phyloP scores from a whole-genome alignment of 2,113 vertebrate genomes.

The Oxyura jamaicensis region DNA sequence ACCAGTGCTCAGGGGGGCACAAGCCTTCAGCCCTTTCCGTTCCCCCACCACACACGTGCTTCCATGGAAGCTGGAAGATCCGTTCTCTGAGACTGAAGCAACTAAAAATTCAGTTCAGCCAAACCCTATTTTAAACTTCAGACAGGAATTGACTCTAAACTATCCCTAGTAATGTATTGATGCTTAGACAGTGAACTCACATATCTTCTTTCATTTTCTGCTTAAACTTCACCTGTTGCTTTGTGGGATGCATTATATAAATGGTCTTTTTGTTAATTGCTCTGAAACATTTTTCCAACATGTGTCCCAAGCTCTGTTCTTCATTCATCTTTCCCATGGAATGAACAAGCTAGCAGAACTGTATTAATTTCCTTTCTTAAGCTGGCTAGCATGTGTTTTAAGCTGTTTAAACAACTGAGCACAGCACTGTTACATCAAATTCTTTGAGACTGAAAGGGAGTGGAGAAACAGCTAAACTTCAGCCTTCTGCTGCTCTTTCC shows the following conservation, averaged over 20 bases:
- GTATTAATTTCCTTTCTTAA: constrained; percentile 25
- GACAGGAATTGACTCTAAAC: constrained; percentile 7
- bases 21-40: not conserved
- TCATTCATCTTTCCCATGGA: not conserved
- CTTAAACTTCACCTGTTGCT: constrained; percentile 50
- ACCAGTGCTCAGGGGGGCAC: rapidly evolving
- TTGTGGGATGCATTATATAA: constrained; percentile 4
- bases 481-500: not conserved
- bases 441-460: not conserved
- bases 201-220: constrained; percentile 45
- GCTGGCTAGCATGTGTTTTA: constrained; percentile 9
- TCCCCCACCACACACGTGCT: not conserved
- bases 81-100: not conserved
- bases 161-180: not conserved
- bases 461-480: constrained; percentile 17
- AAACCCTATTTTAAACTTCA: constrained; percentile 30
- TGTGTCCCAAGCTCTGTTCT: not conserved
- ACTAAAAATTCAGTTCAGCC: not conserved
- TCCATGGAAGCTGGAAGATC: not conserved
- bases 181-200: not conserved
- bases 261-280: constrained; percentile 42
- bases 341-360: not conserved
- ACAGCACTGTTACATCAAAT: not conserved
- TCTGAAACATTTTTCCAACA: not conserved
- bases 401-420: constrained; percentile 19